phyloP scores from a whole-genome alignment of 2,113 vertebrate genomes.

The Ctenodactylus gundi region DNA sequence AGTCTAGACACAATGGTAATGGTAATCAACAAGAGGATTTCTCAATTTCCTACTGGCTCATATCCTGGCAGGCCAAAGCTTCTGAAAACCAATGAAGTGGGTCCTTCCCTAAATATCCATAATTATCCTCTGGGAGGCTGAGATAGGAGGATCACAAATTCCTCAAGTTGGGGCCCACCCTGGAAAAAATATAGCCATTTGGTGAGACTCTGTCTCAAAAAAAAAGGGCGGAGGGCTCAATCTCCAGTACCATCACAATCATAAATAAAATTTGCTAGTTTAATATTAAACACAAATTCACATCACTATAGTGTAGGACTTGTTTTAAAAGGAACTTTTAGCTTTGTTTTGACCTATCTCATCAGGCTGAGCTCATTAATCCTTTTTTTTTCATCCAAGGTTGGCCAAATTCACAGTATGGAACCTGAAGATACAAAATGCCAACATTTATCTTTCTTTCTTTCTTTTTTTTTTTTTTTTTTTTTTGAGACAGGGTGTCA shows the following conservation, averaged over 20 bases:
- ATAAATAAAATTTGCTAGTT: background rate
- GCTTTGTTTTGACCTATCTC: background rate
- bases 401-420: no score
- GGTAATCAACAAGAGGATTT: background rate
- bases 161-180: background rate
- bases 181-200: background rate
- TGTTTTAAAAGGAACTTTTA: conserved; percentile 8
- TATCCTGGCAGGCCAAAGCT: background rate
- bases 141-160: background rate
- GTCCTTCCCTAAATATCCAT: background rate
- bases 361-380: background rate
- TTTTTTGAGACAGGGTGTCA: no score
- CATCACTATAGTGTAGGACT: background rate
- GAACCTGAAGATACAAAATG: no score
- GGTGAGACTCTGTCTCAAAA: no score
- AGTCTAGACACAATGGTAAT: background rate
- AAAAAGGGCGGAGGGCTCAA: no score
- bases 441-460: no score
- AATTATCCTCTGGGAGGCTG: background rate
- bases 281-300: conserved; percentile 30
- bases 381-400: no score
- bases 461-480: no score
- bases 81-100: conserved; percentile 33
- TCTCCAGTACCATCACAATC: no score
- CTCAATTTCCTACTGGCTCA: background rate